Base-by-base conservation (phyloP, 2,888 invertebrate species). In the Lysandra coridon region DNA sequence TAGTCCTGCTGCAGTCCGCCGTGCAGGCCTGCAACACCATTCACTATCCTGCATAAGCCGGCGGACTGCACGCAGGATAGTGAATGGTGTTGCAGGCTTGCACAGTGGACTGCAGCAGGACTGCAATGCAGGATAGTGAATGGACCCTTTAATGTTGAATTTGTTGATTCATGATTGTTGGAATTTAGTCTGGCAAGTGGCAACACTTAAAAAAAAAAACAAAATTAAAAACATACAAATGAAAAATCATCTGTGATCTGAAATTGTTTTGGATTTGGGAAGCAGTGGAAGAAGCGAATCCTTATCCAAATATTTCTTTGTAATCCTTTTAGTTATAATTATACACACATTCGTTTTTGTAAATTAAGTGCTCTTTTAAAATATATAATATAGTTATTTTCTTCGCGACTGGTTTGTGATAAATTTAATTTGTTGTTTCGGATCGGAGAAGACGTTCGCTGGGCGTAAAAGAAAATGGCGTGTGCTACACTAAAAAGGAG, bases 401-500 rank as follows among this genome's bases (percentile, higher is more conserved):
- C 83, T 83, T 82, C 87, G 88, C 85, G 84, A 83, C 82, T 86
- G 82, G 83, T 86, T 88, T 86, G 89, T 91, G 88, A 87, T 86
- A 87, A 87, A 88, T 86, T 83, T 82, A 86, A 85, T 85, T 88
- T 86, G 86, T 86, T 86, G 87, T 89, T 90, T 88, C 85, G 84
- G 87, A 85, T 88, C 87, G 84, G 86, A 88, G 89, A 89, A 88
- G 91, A 91, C 91, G 89, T 95, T 95, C 93, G 91, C 91, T 95
- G 95, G 95, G 95, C 95, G 95, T 95, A 95, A 91, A 95, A 93
- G 92, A 96, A 96, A 96, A 99, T 99, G 99, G 99, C 99, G 96
- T 99, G 99, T 96, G 99, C 99, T 95, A 99, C 99, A 88, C 96
- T 99, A 84, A 99, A 99, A 96, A 96, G 99, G 92, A 97, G 97